A percentile compares a stretch with the other conserved stretches of the same genome.
Evolutionary conservation across 2,888 invertebrate species (phyloP).

Genomic region (Esperia sulphurella): DNA sequence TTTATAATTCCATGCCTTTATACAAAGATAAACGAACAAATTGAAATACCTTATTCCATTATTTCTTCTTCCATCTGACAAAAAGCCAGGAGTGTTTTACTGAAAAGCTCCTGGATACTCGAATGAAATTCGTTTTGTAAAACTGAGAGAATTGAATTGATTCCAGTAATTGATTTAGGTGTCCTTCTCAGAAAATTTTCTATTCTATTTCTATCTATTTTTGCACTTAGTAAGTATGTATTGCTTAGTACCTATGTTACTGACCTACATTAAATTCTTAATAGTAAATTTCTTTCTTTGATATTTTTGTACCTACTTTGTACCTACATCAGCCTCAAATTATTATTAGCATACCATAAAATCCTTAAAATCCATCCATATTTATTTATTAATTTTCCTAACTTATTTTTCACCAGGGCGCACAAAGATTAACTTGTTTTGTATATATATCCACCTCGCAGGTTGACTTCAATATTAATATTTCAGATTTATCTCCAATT

Average conservation of each 20-base stretch:
- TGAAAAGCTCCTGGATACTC: constrained; percentile 27
- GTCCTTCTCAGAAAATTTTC: constrained; percentile 13
- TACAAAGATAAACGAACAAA: constrained; percentile 10
- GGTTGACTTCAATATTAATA: neutral
- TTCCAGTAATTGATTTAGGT: constrained; percentile 41
- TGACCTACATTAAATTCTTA: too few species aligned
- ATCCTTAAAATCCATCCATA: too few species aligned
- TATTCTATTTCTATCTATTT: neutral
- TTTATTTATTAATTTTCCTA: too few species aligned
- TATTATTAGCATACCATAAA: too few species aligned
- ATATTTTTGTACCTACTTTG: too few species aligned
- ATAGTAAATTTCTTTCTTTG: too few species aligned
- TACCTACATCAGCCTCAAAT: too few species aligned
- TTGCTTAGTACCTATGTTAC: too few species aligned
- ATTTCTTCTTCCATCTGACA: constrained; percentile 10
- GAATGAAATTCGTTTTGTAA: constrained; percentile 33
- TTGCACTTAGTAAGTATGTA: too few species aligned
- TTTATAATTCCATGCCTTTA: neutral
- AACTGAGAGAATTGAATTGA: constrained; percentile 38
- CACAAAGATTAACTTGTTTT: too few species aligned
- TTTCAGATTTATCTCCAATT: neutral
- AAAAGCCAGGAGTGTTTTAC: constrained; percentile 19
- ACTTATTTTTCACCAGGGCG: too few species aligned
- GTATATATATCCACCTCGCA: too few species aligned
- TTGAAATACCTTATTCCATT: constrained; percentile 13